phyloP scores from a whole-genome alignment of 2,888 invertebrate species.

The Scaptomyza flava region DNA sequence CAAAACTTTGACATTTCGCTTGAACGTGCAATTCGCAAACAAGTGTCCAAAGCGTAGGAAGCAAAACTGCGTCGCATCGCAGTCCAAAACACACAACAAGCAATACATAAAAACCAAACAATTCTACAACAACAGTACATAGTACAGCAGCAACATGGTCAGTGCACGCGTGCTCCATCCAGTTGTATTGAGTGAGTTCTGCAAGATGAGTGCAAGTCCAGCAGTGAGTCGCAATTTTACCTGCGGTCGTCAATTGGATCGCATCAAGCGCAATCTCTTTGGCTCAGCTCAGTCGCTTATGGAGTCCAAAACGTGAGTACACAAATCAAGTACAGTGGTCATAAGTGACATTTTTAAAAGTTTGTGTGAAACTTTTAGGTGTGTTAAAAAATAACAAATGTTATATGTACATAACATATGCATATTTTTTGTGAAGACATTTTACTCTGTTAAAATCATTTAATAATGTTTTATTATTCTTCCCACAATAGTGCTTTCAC shows the following conservation, averaged over 20 bases:
- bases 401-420: too few relatives aligned
- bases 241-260: constrained; percentile 77
- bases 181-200: constrained; percentile 78
- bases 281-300: constrained; percentile 66
- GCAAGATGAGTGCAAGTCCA: constrained; percentile 77
- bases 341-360: background rate
- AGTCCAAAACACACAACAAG: constrained; percentile 31
- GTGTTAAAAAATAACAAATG: background rate
- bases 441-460: too few relatives aligned
- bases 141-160: constrained; percentile 52
- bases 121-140: constrained; percentile 19
- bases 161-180: constrained; percentile 82
- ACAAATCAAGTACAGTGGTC: constrained; percentile 4
- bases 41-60: constrained; percentile 54
- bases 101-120: constrained; percentile 15
- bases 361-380: background rate
- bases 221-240: constrained; percentile 71
- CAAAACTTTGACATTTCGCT: constrained; percentile 79
- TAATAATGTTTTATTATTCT: too few relatives aligned
- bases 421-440: too few relatives aligned
- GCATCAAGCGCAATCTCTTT: constrained; percentile 83
- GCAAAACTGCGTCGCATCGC: constrained; percentile 60
- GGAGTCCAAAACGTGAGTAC: constrained; percentile 81
- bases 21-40: constrained; percentile 60
- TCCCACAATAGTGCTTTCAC: constrained; percentile 74